Base-by-base conservation (phyloP, 1,140 invertebrate species). In the Harlomillsia oculata region DNA sequence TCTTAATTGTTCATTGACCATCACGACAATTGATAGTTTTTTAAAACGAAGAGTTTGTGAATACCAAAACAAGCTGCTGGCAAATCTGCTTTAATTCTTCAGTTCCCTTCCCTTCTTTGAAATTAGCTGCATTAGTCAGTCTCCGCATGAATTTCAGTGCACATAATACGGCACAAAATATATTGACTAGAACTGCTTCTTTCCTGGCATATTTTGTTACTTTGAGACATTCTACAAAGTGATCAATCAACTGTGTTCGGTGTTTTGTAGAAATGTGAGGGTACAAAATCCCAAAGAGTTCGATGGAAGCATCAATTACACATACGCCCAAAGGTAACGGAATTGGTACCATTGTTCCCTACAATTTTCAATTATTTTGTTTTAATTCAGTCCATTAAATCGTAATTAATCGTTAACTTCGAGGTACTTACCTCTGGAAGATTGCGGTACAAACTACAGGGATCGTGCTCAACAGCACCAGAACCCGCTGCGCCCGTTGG, bases 141-240 rank as follows among this genome's bases (percentile, higher is more conserved):
- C 48, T 59, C 5, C 64, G 41, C 16, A 65, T 55, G n/a, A 44
- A 37, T 70, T 93, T 90, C 29, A 98, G 73, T 6, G 91, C 89
- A 66, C 87, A 84, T 20, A 98, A 72, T 3, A 98, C 73, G 6
- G 93, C 91, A 14, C 93, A 91, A 69, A 97, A 95, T 43, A 97
- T 87, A 72, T 99, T 99, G 72, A 96, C 87, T 70, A 97, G 92
- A 18, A 98, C 85, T 2, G 93, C 93, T 71, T 98, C 92, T 70
- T 94, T 89, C 18, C 90, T 77, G 2, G 80, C 80, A 8, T 87
- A 89, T 71, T 96, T 96, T 0, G 90, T 89, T 67, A 65, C 55
- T 59, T 64, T 65, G 46, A 97, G 90, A 69, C 91, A 95, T 67
- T 98, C 94, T 30, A 80, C 80, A 68, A 99, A 99, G 70, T 99